Conservation (phyloP, 2,797 vertebrate genomes). For the Euthynnus affinis region DNA sequence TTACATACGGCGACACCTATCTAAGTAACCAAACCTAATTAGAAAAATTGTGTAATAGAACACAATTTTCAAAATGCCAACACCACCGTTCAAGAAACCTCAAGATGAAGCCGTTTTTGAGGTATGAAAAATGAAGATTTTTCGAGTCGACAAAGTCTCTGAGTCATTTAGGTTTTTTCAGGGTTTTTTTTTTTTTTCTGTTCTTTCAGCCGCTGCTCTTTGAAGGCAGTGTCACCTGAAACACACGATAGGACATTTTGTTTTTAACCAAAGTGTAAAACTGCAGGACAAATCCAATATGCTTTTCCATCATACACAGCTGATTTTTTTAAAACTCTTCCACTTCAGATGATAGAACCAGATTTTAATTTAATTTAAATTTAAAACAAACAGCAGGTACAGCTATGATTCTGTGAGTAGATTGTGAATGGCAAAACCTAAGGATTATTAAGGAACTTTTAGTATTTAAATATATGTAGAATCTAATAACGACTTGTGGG, state of each 20-base stretch:
- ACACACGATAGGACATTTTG: constrained; percentile 18
- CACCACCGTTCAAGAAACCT: not conserved
- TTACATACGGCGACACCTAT: not conserved
- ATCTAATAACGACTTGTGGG: not conserved
- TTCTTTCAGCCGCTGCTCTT: not conserved
- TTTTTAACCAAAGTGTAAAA: constrained; percentile 14
- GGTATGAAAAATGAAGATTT: not conserved
- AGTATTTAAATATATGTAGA: not conserved
- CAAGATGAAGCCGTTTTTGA: not conserved
- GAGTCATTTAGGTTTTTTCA: not conserved
- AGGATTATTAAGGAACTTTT: not conserved
- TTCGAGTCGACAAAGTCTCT: not conserved
- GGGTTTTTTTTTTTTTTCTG: not conserved
- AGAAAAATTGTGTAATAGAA: not conserved
- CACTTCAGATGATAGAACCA: not conserved
- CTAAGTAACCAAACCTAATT: not conserved
- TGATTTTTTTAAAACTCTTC: not conserved
- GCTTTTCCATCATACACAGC: not conserved
- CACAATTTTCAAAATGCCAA: not conserved
- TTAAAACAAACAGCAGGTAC: not conserved
- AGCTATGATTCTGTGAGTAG: not conserved
- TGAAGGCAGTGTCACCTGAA: constrained; percentile 8
- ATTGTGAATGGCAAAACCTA: not conserved
- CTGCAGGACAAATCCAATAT: not conserved
- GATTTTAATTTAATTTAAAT: not conserved